Conservation (phyloP, 2,888 invertebrate species). For the Drosophila greeni region DNA sequence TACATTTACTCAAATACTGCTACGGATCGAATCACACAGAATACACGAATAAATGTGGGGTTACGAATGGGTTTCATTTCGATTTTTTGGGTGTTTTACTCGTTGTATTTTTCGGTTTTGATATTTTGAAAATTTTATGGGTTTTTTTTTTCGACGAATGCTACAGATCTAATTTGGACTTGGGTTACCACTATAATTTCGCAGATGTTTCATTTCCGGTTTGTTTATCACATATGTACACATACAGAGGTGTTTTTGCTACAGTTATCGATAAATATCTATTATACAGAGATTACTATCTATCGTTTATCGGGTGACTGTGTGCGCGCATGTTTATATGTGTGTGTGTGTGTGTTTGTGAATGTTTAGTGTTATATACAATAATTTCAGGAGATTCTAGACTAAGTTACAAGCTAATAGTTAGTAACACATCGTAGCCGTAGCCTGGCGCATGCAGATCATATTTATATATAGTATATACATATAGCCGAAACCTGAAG, state of each 20-base stretch:
- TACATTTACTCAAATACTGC: slow-evolving; percentile 43
- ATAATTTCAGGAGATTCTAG: slow-evolving; percentile 20
- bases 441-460: slow-evolving; percentile 27
- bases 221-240: slow-evolving; percentile 28
- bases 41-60: slow-evolving; percentile 51
- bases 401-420: slow-evolving; percentile 11
- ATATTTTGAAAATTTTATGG: not conserved
- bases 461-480: not conserved
- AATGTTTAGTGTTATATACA: slow-evolving; percentile 27
- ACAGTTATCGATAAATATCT: slow-evolving; percentile 24
- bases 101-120: slow-evolving; percentile 10
- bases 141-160: slow-evolving; percentile 9
- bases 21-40: slow-evolving; percentile 67
- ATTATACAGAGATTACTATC: slow-evolving; percentile 29
- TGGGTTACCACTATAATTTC: slow-evolving; percentile 41
- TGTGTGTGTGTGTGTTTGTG: slow-evolving; percentile 3
- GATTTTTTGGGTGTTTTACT: slow-evolving; percentile 3
- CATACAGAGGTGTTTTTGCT: slow-evolving; percentile 19
- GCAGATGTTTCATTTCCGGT: slow-evolving; percentile 15
- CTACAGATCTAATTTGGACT: slow-evolving; percentile 30
- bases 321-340: slow-evolving; percentile 19
- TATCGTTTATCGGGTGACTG: slow-evolving; percentile 25
- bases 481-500: slow-evolving; percentile 13
- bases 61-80: slow-evolving; percentile 36
- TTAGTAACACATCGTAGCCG: slow-evolving; percentile 30